Evolutionary conservation across 2,888 invertebrate species (phyloP).

Genomic region (Drosophila meridiana): DNA sequence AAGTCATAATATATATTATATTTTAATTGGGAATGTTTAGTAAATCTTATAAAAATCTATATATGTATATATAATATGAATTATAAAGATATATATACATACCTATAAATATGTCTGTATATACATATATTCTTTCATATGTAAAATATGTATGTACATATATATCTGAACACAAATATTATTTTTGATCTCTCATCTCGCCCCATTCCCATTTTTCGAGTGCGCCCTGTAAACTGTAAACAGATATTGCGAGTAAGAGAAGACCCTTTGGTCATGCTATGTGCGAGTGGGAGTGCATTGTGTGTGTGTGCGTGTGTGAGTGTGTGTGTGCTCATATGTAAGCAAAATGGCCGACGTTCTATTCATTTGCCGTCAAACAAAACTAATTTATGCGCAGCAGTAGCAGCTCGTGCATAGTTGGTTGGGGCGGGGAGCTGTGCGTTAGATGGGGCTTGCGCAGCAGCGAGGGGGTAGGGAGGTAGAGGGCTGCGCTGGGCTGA

Average conservation of each 20-base stretch:
- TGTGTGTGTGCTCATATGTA: constrained; percentile 39
- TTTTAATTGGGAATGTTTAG: no score
- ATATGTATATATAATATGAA: no score
- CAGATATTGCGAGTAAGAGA: background rate
- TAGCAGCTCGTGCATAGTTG: background rate
- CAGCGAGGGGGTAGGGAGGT: background rate
- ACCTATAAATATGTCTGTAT: no score
- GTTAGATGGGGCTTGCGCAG: constrained; percentile 3
- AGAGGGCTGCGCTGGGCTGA: background rate
- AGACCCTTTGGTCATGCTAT: constrained; percentile 43
- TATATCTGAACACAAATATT: background rate
- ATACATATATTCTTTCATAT: no score
- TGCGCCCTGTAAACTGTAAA: background rate
- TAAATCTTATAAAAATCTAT: no score
- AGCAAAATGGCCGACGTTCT: constrained; percentile 67
- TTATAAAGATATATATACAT: no score
- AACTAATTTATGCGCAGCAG: constrained; percentile 76
- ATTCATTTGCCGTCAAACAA: constrained; percentile 73
- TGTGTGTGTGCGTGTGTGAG: constrained; percentile 8
- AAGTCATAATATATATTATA: no score
- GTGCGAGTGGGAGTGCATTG: constrained; percentile 7
- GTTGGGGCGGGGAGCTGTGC: background rate
- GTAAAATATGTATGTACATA: no score
- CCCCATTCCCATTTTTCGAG: background rate
- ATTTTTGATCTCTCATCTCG: background rate